Base-by-base conservation (phyloP, 2,888 invertebrate species). In the Trichacis sp. region DNA sequence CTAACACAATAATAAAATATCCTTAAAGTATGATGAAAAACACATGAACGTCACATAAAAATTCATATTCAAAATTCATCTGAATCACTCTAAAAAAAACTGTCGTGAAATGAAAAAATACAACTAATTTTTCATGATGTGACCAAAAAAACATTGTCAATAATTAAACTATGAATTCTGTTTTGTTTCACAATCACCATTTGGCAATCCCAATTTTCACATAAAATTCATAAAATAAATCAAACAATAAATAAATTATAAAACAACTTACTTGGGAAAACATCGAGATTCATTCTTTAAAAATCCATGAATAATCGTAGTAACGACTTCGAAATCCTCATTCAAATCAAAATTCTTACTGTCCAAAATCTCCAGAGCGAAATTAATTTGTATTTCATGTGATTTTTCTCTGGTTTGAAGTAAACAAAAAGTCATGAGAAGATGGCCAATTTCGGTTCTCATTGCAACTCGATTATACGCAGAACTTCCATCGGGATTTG, bases 291-390 rank as follows among this genome's bases (percentile, higher is more conserved):
- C 47, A 5, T 47, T 50, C 0, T 47, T 38, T 1, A 45, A 2
- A 11, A 66, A 17, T 9, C 75, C 74, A 45, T 80, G 70, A 15
- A 86, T 63, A 40, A 86, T 74, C 5, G 71, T 73, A 46, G 84
- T 63, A 19, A 80, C 77, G 74, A 77, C 71, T 40, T 73, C 69
- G 1, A 77, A 73, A 52, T 82, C 75, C 6, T 66, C 55, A 11
- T 59, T 56, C 4, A 74, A 69, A 46, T 74, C 71, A 48, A 79
- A 80, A 38, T 77, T 73, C 11, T 75, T 65, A 9, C 68, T 62
- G 48, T 72, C 73, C 18, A 83, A 62, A 1, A 45, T 3, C 14
- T 45, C n/a, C n/a, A 11, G 19, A 5, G 20, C n/a, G 9, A 45
- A 19, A 19, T 45, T 45, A 3, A 14, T 19, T 18, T 45, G 45